Base-by-base conservation (phyloP, 92 coral and sea anemone genomes). In the Zoanthus sociatus region DNA sequence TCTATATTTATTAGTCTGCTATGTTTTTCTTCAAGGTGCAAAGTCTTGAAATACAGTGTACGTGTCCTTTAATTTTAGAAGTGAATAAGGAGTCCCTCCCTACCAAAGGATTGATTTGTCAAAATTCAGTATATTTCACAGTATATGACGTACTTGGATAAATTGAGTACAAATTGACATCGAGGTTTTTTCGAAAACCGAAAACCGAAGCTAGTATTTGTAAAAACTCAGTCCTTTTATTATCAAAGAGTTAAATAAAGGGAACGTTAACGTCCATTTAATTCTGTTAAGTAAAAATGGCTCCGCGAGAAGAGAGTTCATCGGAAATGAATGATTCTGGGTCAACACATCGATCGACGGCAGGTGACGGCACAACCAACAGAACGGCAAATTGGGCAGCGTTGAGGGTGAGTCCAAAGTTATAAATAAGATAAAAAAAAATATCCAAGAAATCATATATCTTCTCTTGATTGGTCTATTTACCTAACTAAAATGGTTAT, bases 381-480 rank as follows among this genome's bases (percentile, higher is more conserved):
- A 21, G 85, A 42, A 42, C 74, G 46, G 85, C 90, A 37, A 90
- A 90, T 76, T 90, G 93, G 93, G 32, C 90, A 9, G 93, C 88
- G 4, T 81, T 90, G 51, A 90, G 86, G 77, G 93, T 90, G 55
- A 87, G 93, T 37, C 55, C 10, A 50, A 50, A 7, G 10, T 50
- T 50, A 50, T 50, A 7, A 50, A 50, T 1, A 4, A 4, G 42
- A 26, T 67, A 18, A 7, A 67, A 33, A 33, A 67, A 9, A 47
- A 73, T 10, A 32, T 20, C 10, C 7, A 20, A 12, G 64, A 76
- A 16, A 76, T 76, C 7, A 8, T 48, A 20, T 50, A 50, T 76
- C 1, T 11, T 46, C 58, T 44, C 56, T 12, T 8, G 5, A 15
- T 17, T 9, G 44, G 20, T 44, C 46, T 74, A 44, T 15, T 74